Evolutionary conservation across 2,888 invertebrate species (phyloP), one percentile per base, ranked within the genome.

Genomic region (Tenthredo notha): DNA sequence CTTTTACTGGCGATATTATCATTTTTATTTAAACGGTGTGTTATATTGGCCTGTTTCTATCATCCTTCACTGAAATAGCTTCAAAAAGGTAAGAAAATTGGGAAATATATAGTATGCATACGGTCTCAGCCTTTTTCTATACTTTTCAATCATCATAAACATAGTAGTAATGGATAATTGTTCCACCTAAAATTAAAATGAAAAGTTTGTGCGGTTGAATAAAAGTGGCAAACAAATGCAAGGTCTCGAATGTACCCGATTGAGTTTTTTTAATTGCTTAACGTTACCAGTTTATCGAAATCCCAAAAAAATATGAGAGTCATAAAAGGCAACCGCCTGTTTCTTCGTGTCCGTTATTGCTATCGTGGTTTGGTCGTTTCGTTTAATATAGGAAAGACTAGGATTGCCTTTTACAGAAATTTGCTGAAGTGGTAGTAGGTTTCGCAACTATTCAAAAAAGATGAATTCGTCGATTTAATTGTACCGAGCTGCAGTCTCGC

Each of bases 371-470:
- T 25, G 21, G 72, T 74, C 40, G 72, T 74, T 74, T 74, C 21
- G 18, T 40, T 43, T 43, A 74, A 74, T 43, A 43, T 74, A 43
- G 43, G 43, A 74, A 43, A 43, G 43, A 40, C 12, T 74, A 18
- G 72, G 5, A 74, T 74, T 74, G 43, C 21, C 72, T 74, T 21
- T 74, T 74, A 74, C n/a, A 74, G 43, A 43, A n/a, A 40, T 43
- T 43, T 18, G 21, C 72, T 21, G n/a, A 43, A 21, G 43, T 74
- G 21, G 43, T 74, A 7, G 43, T 43, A 43, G 72, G n/a, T 12
- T 21, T 43, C 21, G 54, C n/a, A 29, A 21, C 72, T 74, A 21
- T 40, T 15, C 5, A 18, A 29, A 7, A 40, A 12, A 74, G 43
- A 74, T 15, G 21, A 21, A 74, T 74, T 21, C 0, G 0, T 74